Conservation (phyloP, 2,113 vertebrate genomes). For the Octodon degus region DNA sequence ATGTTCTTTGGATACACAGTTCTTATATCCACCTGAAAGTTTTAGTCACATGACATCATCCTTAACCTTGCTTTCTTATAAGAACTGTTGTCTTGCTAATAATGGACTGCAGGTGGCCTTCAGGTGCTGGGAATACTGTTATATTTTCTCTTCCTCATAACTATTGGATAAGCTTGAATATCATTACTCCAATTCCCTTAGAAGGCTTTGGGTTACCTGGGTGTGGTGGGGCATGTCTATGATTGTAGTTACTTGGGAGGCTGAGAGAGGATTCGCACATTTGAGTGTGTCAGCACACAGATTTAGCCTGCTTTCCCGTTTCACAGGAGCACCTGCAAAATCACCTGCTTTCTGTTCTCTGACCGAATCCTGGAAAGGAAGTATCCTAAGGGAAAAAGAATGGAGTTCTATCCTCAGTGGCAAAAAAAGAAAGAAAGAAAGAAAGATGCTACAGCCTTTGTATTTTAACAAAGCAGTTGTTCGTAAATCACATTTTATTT, state of each 20-base stretch:
- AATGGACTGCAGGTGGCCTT: not conserved
- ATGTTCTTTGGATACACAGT: not conserved
- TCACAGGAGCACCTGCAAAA: not conserved
- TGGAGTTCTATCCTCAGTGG: not conserved
- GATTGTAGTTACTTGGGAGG: not conserved
- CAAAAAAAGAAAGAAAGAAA: not conserved
- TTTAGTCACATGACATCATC: not conserved
- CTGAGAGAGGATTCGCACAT: not conserved
- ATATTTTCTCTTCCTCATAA: not conserved
- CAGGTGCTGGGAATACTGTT: not conserved
- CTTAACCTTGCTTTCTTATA: conserved; percentile 7
- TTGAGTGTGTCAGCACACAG: not conserved
- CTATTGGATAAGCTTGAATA: not conserved
- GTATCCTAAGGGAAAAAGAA: conserved; percentile 14
- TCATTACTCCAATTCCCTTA: not conserved
- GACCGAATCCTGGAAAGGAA: not conserved
- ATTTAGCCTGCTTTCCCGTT: conserved; percentile 48
- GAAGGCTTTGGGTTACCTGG: not conserved
- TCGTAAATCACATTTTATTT: not conserved
- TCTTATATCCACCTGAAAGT: not conserved
- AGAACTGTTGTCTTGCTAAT: conserved; percentile 27
- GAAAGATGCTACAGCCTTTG: not conserved
- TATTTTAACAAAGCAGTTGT: not conserved
- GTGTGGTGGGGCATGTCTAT: not conserved
- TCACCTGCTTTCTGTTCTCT: conserved; percentile 43